Base-by-base conservation (phyloP, 2,113 vertebrate species). In the Sinocyclocheilus grahami region DNA sequence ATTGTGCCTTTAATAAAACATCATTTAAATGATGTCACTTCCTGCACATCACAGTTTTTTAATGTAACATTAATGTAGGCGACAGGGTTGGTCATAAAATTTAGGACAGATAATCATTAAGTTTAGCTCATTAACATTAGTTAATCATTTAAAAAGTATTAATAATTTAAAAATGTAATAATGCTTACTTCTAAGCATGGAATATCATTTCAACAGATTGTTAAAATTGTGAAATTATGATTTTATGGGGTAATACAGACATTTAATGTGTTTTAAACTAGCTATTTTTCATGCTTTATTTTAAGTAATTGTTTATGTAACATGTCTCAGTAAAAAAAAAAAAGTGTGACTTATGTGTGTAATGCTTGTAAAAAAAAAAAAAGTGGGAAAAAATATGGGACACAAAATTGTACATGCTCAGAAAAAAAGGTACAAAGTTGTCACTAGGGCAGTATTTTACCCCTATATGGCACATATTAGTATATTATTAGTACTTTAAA, bases 231-330 rank as follows among this genome's bases (percentile, higher is more conserved):
- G 9, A 22, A 48, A 48, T 60, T 3, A 18, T 46, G 42, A 46
- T 46, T 46, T 46, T 46, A n/a, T 42, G 69, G 18, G 18, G 0
- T 22, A 22, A 74, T 72, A 72, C 37, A 74, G 71, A 39, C 37
- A 74, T 74, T 42, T 74, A 42, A 72, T 72, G 33, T 62, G 33
- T 62, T 62, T 62, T 62, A 24, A 62, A 63, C 55, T 58, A 20
- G 7, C 67, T 71, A 71, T 16, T 71, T 71, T 74, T 74, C 71
- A n/a, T 42, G 71, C n/a, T 74, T 42, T 9, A 71, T 71, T 16
- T 71, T 18, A 37, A 4, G 14, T 27, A 30, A 1, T 71, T 69
- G 11, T 63, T 12, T 63, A 63, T 53, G 62, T 13, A 62, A 42
- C 42, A 24, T n/a, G 10, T 22, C 8, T 11, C 42, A 46, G 42